Evolutionary conservation across 2,113 vertebrate species (phyloP).

Genomic region (Catagonus wagneri): DNA sequence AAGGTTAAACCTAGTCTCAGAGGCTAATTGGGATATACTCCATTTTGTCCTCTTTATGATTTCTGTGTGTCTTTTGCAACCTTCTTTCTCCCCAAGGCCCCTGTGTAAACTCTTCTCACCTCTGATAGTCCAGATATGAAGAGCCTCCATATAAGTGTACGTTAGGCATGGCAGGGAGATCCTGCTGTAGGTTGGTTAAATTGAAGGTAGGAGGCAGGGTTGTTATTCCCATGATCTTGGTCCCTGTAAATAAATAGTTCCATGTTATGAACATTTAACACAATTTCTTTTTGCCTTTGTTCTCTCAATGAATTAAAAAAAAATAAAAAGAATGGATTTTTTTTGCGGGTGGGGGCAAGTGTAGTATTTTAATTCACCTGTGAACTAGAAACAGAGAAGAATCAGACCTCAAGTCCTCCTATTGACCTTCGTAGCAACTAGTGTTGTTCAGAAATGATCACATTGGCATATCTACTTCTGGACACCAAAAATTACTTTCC

Average conservation of each 20-base stretch:
- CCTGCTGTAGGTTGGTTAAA: background rate
- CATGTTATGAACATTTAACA: background rate
- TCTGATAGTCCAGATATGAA: background rate
- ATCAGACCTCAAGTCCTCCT: background rate
- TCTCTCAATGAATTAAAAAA: background rate
- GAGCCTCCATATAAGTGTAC: background rate
- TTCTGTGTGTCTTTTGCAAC: background rate
- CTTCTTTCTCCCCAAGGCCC: background rate
- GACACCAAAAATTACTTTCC: background rate
- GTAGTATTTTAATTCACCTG: constrained; percentile 4
- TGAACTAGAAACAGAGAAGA: constrained; percentile 11
- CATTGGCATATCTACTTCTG: background rate
- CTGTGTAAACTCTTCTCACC: background rate
- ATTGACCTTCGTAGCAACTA: background rate
- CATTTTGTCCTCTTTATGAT: background rate
- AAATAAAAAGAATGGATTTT: background rate
- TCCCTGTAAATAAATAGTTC: background rate
- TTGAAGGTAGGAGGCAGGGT: background rate
- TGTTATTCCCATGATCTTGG: background rate
- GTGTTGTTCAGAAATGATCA: background rate
- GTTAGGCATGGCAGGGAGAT: too few relatives aligned
- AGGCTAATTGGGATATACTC: background rate
- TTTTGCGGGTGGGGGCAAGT: background rate
- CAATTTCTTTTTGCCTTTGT: constrained; percentile 13
- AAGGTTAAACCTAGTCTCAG: background rate